Percentiles rank a stretch among this genome's conserved stretches.
Conservation (phyloP, 2,113 vertebrate genomes). For the Oreochromis niloticus region DNA sequence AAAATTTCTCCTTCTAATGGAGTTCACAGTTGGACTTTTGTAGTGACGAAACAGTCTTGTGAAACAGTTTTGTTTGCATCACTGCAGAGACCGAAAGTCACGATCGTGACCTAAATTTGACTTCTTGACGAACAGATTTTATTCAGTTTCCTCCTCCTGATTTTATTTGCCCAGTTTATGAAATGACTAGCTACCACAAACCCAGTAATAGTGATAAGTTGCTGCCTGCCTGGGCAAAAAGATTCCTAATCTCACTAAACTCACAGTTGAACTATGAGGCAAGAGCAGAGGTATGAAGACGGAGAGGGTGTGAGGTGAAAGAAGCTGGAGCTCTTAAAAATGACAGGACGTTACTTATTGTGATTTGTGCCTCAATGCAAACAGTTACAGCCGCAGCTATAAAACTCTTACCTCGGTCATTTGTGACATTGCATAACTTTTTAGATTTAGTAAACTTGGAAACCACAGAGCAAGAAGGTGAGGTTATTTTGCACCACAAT, state of each 20-base stretch:
- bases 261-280: not conserved
- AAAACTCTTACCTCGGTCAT: not conserved
- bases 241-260: not conserved
- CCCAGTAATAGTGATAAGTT: not conserved
- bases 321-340: not conserved
- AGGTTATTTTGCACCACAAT: not conserved
- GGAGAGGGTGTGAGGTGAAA: not conserved
- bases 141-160: not conserved
- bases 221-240: not conserved
- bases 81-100: not conserved
- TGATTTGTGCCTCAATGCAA: not conserved
- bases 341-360: rapidly evolving
- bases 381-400: not conserved
- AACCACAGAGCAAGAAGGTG: not conserved
- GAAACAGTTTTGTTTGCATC: not conserved
- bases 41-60: not conserved
- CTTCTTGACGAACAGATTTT: not conserved
- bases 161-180: not conserved
- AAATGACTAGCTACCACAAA: not conserved
- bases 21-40: not conserved
- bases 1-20: not conserved
- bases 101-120: not conserved
- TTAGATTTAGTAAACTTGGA: not conserved
- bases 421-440: not conserved
- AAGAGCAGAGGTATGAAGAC: not conserved